These are phyloP conservation scores for Diorhabda carinulata DNA, from an alignment of 1,140 invertebrate species.

Conservation along the genomic window DNA sequence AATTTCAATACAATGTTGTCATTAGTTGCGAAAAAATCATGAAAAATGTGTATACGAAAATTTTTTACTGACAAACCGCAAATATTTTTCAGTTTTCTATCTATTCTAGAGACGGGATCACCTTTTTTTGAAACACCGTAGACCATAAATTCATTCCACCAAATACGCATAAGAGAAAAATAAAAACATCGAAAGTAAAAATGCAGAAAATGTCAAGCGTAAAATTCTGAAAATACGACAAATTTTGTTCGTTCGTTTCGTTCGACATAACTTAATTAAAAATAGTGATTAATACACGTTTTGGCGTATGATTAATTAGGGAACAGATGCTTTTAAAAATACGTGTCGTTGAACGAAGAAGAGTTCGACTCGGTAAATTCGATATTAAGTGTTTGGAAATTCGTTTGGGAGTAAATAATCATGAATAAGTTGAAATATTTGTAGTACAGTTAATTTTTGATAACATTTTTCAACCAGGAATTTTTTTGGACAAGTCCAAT, in stretches of 20 bases:
- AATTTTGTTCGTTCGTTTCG: constrained; percentile 10
- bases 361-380: not conserved
- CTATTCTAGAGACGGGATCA: too few relatives aligned
- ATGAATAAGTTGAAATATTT: not conserved
- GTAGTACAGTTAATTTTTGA: not conserved
- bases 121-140: not conserved
- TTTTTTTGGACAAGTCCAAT: not conserved
- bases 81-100: not conserved
- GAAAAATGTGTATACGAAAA: too few relatives aligned
- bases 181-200: not conserved
- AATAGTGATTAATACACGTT: constrained; percentile 16
- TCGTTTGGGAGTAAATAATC: constrained; percentile 5
- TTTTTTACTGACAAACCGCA: not conserved
- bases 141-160: not conserved
- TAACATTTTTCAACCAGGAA: not conserved
- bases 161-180: constrained; percentile 5
- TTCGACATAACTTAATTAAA: constrained; percentile 15
- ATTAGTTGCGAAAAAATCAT: not conserved
- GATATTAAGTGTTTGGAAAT: not conserved
- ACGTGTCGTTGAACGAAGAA: constrained; percentile 11
- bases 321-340: constrained; percentile 15
- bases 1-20: too few relatives aligned
- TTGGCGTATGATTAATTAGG: constrained; percentile 12
- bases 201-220: constrained; percentile 6
- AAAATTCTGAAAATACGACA: constrained; percentile 13